phyloP scores from a whole-genome alignment of 2,888 invertebrate genomes.

The Trichogramma dendrolimi region DNA sequence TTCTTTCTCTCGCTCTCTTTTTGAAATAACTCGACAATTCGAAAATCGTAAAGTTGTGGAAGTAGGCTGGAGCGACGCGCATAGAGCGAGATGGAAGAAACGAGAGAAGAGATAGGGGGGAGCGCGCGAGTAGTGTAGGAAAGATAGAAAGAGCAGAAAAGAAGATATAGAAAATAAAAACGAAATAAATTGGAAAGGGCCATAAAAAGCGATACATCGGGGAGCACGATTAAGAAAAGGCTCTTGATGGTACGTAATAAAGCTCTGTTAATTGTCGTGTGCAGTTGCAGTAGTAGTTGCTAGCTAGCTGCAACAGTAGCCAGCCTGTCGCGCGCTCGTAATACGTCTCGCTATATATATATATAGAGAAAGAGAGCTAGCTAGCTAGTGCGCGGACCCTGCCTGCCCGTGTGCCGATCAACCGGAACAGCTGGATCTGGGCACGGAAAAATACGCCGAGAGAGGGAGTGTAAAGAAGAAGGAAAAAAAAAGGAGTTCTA shows the following conservation, averaged over 20 bases:
- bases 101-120: neutral
- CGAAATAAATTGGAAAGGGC: constrained; percentile 7
- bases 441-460: constrained; percentile 10
- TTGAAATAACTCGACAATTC: no score
- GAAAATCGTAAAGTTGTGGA: no score
- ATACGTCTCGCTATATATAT: no score
- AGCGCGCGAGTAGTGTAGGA: neutral
- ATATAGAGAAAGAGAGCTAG: no score
- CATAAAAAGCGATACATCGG: constrained; percentile 33
- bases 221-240: constrained; percentile 31
- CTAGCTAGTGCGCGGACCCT: constrained; percentile 9
- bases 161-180: neutral
- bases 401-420: constrained; percentile 10
- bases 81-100: neutral
- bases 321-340: no score
- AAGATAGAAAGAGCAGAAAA: constrained; percentile 4
- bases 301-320: no score
- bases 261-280: constrained; percentile 30
- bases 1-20: neutral
- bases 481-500: neutral
- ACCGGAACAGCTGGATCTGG: constrained; percentile 23
- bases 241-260: constrained; percentile 30
- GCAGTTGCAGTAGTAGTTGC: no score
- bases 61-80: neutral
- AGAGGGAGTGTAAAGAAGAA: constrained; percentile 3